Evolutionary conservation across 1,140 invertebrate species (phyloP).

Genomic region (Listronotus bonariensis): DNA sequence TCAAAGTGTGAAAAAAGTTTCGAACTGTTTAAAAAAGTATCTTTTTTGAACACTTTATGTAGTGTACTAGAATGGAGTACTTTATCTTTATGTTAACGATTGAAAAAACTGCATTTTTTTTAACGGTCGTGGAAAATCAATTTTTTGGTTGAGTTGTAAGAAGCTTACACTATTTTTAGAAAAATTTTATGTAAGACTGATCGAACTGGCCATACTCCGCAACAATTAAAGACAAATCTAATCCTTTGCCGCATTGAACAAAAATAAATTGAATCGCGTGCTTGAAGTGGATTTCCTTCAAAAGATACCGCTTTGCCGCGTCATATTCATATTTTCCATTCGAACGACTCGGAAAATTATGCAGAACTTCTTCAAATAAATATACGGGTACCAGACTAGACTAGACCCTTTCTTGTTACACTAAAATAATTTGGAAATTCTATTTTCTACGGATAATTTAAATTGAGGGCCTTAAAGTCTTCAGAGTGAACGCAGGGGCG

Average conservation of each 20-base stretch:
- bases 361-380: slow-evolving; percentile 25
- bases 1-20: too few species aligned
- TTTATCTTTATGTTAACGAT: too few species aligned
- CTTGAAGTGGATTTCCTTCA: slow-evolving; percentile 27
- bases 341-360: slow-evolving; percentile 30
- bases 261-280: slow-evolving; percentile 35
- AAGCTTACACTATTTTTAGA: too few species aligned
- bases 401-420: slow-evolving; percentile 24
- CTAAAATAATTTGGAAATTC: slow-evolving; percentile 33
- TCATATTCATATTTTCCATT: slow-evolving; percentile 33
- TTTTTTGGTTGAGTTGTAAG: too few species aligned
- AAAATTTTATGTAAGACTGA: too few species aligned
- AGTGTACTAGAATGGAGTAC: too few species aligned
- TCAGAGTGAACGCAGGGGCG: slow-evolving; percentile 3
- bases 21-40: too few species aligned
- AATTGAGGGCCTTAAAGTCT: slow-evolving; percentile 1
- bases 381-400: slow-evolving; percentile 22
- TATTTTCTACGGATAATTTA: slow-evolving; percentile 28
- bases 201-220: too few species aligned
- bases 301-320: slow-evolving; percentile 17
- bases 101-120: too few species aligned
- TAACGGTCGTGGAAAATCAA: too few species aligned
- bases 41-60: too few species aligned
- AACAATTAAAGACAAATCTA: slow-evolving; percentile 10
- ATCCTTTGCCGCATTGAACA: slow-evolving; percentile 13